Evolutionary conservation across 2,797 vertebrate species (phyloP).

Genomic region (Anguilla megastoma): DNA sequence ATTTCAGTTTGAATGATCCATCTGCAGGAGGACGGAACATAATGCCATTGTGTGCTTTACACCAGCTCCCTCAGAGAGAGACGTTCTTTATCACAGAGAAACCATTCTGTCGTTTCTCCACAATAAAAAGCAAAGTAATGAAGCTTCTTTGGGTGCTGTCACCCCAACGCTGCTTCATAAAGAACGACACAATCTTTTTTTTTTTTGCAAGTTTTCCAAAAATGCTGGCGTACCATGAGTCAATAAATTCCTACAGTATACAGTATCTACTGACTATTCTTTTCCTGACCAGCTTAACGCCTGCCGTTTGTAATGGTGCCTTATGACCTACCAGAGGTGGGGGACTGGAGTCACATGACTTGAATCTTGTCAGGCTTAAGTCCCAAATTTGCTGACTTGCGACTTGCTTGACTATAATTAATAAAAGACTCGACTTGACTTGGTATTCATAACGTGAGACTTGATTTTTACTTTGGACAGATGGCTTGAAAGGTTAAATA

Average conservation of each 20-base stretch:
- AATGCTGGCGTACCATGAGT: constrained; percentile 76
- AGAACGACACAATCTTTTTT: constrained; percentile 79
- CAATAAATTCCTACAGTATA: constrained; percentile 70
- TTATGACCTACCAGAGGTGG: background rate
- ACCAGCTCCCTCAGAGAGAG: constrained; percentile 70
- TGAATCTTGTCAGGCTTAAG: no score
- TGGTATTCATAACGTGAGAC: no score
- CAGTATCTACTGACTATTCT: constrained; percentile 42
- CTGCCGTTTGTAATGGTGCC: background rate
- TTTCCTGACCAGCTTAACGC: constrained; percentile 37
- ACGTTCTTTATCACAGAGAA: constrained; percentile 73
- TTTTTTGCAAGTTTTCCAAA: constrained; percentile 64
- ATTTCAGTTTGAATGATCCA: constrained; percentile 76
- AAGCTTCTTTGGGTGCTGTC: constrained; percentile 73
- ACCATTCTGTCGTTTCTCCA: constrained; percentile 71
- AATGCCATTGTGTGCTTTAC: constrained; percentile 65
- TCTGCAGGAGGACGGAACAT: constrained; percentile 59
- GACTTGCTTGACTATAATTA: no score
- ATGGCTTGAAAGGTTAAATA: no score
- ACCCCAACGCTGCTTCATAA: constrained; percentile 76
- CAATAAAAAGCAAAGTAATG: constrained; percentile 78
- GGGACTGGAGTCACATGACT: no score
- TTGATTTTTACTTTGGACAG: no score
- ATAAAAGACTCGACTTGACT: no score
- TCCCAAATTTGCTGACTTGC: no score